Evolutionary conservation across 2,113 vertebrate species (phyloP).

Genomic region (Tinamus guttatus): DNA sequence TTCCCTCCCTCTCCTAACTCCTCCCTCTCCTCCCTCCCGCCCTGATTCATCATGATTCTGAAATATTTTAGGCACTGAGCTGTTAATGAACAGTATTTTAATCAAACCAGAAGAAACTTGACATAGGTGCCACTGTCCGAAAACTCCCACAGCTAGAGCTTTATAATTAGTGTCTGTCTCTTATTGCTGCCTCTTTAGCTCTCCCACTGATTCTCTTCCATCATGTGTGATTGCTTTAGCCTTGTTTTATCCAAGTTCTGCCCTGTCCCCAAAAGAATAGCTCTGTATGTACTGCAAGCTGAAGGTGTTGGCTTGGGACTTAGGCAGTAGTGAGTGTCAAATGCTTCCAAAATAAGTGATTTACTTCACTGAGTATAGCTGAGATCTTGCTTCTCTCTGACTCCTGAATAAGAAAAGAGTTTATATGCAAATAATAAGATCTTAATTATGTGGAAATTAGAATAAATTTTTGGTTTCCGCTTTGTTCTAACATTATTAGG

Average conservation of each 20-base stretch:
- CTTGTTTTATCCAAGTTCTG: background rate
- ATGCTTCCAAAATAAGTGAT: background rate
- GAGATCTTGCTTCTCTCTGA: background rate
- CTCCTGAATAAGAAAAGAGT: background rate
- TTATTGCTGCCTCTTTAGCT: background rate
- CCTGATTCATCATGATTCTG: background rate
- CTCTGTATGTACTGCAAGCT: background rate
- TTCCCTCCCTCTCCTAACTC: background rate
- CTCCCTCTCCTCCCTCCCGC: background rate
- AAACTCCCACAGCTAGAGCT: background rate
- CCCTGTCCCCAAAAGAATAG: background rate
- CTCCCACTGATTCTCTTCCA: background rate
- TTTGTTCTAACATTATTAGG: background rate
- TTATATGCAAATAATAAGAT: background rate
- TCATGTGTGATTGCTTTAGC: background rate
- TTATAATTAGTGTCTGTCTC: background rate
- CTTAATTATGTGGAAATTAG: background rate
- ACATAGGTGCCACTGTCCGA: background rate
- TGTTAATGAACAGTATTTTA: background rate
- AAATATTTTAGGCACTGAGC: background rate
- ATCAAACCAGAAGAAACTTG: background rate
- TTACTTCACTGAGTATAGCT: background rate
- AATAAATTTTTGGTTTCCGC: background rate
- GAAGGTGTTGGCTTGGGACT: background rate
- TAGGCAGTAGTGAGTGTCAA: background rate